Conservation (phyloP, 1,140 invertebrate species). For the Heterodera schachtii region DNA sequence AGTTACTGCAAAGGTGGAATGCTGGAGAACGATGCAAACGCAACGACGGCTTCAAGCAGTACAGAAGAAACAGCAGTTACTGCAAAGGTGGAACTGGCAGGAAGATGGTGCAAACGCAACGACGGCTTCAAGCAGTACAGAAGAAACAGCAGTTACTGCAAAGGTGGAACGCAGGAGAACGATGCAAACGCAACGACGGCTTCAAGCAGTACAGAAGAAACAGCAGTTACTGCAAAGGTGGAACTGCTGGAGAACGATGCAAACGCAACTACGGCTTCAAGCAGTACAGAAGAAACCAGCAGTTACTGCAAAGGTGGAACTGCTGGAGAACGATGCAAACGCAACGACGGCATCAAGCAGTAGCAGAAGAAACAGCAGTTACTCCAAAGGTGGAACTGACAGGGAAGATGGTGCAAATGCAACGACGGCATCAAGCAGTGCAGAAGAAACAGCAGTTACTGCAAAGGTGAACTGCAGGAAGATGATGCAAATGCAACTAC, state of each 20-base stretch:
- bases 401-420: neutral
- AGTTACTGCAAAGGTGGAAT: no score
- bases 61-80: no score
- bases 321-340: slow-evolving; percentile 5
- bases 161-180: neutral
- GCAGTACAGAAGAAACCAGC: neutral
- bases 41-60: neutral
- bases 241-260: neutral
- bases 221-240: neutral
- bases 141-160: neutral
- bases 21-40: neutral
- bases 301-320: neutral
- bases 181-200: neutral
- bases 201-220: neutral
- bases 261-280: neutral
- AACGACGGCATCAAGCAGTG: neutral
- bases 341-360: neutral
- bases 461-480: neutral
- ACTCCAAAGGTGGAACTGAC: neutral
- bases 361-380: neutral
- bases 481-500: slow-evolving; percentile 9
- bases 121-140: neutral
- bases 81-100: neutral
- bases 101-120: neutral
- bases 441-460: neutral